phyloP scores from a whole-genome alignment of 2,113 vertebrate genomes.

The Amia ocellicauda region DNA sequence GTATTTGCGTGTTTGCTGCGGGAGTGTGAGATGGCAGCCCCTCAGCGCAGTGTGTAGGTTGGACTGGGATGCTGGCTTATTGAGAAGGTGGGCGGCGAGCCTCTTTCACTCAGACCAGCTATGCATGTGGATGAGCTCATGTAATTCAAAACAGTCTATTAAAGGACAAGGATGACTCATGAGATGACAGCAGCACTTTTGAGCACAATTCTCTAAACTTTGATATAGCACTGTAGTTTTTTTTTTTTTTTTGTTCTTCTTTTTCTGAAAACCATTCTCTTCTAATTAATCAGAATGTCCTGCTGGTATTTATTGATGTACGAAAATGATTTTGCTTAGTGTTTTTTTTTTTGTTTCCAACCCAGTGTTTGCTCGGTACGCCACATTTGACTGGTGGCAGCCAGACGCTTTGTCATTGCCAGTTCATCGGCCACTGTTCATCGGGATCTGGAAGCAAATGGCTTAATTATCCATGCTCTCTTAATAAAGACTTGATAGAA shows the following conservation, averaged over 20 bases:
- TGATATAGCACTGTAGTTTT: not conserved
- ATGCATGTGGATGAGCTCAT: not conserved
- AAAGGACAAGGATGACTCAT: conserved; percentile 5
- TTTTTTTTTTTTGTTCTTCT: not conserved
- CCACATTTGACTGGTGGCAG: too few relatives aligned
- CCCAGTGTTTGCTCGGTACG: too few relatives aligned
- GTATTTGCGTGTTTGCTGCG: not conserved
- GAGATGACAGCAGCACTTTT: conserved; percentile 1
- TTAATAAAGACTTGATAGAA: too few relatives aligned
- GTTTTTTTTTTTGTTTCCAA: too few relatives aligned
- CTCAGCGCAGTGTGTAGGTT: not conserved
- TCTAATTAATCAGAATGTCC: too few relatives aligned
- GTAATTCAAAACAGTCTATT: conserved; percentile 4
- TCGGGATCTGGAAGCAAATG: too few relatives aligned
- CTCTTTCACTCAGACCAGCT: not conserved
- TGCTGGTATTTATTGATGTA: too few relatives aligned
- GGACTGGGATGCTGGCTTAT: not conserved
- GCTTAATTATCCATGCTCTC: too few relatives aligned
- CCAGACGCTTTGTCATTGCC: too few relatives aligned
- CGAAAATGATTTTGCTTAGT: too few relatives aligned
- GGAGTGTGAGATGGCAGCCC: not conserved
- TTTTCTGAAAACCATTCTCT: not conserved
- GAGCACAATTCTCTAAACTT: conserved; percentile 1
- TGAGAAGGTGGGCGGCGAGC: not conserved
- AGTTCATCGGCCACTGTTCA: too few relatives aligned